These are phyloP conservation scores for Microcebus murinus DNA, from an alignment of 2,113 vertebrate genomes.

Conservation along the genomic window DNA sequence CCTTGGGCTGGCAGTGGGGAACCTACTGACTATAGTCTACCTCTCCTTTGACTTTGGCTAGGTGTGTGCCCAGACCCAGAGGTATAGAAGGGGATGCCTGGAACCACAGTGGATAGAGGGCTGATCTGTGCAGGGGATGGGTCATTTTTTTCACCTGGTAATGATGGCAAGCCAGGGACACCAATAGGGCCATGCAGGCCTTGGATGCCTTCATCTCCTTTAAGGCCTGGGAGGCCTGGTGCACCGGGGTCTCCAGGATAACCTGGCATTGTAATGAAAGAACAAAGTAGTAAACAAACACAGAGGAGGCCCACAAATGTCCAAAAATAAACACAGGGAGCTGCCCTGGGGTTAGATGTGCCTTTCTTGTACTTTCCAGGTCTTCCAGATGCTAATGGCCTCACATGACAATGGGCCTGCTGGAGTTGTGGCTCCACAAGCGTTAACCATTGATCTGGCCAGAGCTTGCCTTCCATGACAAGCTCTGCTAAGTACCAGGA, in stretches of 20 bases:
- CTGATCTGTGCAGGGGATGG: not conserved
- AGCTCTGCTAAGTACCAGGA: not conserved
- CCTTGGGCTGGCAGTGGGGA: not conserved
- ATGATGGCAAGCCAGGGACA: conserved; percentile 82
- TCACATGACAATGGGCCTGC: not conserved
- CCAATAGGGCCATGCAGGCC: conserved; percentile 90
- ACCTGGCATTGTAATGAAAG: conserved; percentile 82
- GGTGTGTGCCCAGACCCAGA: not conserved
- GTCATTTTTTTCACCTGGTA: conserved; percentile 84
- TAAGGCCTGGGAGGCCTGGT: conserved; percentile 85
- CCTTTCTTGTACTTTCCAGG: not conserved
- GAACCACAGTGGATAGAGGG: not conserved
- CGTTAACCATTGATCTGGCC: not conserved
- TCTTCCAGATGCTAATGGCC: not conserved
- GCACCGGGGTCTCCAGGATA: conserved; percentile 87
- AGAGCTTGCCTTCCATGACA: not conserved
- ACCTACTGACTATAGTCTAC: not conserved
- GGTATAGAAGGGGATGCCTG: not conserved
- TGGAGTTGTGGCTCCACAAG: not conserved
- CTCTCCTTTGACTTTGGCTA: not conserved
- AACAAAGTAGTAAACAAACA: not conserved
- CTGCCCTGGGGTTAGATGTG: not conserved
- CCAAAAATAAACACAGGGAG: not conserved
- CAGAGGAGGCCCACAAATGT: not conserved
- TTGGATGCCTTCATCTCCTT: conserved; percentile 86